Evolutionary conservation across 2,797 vertebrate species (phyloP), one percentile per base, ranked within the genome.

Genomic region (Gouania willdenowi): DNA sequence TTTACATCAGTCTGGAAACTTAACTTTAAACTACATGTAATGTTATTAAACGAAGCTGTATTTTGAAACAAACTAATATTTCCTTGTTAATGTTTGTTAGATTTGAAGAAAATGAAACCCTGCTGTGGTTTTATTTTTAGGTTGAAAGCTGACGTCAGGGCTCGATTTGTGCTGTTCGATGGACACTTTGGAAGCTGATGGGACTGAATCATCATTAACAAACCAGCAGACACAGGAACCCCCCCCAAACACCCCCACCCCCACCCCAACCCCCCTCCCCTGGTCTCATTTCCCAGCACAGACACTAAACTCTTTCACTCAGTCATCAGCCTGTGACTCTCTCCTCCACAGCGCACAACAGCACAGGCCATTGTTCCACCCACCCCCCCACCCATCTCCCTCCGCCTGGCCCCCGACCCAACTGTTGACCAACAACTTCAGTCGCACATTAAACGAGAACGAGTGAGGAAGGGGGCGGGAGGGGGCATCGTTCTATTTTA

Each of bases 391-490:
- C n/a, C n/a, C n/a, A n/a, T n/a, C n/a, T n/a, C 89, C 87, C 84
- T 76, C 86, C 83, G 88, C 90, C 88, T 89, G 90, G 87, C 89
- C 71, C 81, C 70, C 70, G 54, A 78, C 75, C 79, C 79, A 81
- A 84, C 82, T 83, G 81, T 85, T 83, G 79, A 85, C 77, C 82
- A 83, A 85, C 81, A 84, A 81, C 72, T 79, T 74, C 60, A 46
- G 55, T 79, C 41, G 67, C 77, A 82, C 75, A 77, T 75, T 72
- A 64, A 58, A 67, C 20, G 3, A n/a, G 39, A n/a, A n/a, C n/a
- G n/a, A n/a, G n/a, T n/a, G 27, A 5, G 22, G 22, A 39, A 14
- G 18, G 17, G 39, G 32, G n/a, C n/a, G n/a, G 4, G 2, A 15
- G 37, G 0, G 6, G 23, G 41, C 34, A 26, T 13, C 59, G 70